A percentile compares a stretch with the other conserved stretches of the same genome.
These are phyloP conservation scores for Parnassius mnemosyne DNA, from an alignment of 2,888 invertebrate species.

Conservation along the genomic window DNA sequence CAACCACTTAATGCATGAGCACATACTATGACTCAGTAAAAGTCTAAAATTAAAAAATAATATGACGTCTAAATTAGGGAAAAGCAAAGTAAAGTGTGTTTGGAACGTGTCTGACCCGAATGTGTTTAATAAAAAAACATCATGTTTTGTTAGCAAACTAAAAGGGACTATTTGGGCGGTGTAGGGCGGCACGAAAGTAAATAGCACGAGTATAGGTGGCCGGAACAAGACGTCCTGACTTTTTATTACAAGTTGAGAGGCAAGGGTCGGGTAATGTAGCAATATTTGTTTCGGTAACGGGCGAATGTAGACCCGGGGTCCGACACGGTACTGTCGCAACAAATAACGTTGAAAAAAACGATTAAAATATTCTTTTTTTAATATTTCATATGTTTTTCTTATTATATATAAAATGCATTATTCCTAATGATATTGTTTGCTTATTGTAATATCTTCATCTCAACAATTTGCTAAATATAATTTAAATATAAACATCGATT, in stretches of 20 bases:
- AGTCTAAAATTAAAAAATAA: no score
- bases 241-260: slow-evolving; percentile 56
- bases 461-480: no score
- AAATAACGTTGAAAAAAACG: background rate
- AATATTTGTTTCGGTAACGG: slow-evolving; percentile 50
- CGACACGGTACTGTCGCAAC: slow-evolving; percentile 10
- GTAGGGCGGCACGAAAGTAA: slow-evolving; percentile 36
- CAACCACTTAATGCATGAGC: no score
- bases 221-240: slow-evolving; percentile 48
- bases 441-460: no score
- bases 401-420: no score
- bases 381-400: no score
- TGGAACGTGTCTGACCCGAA: background rate
- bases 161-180: slow-evolving; percentile 41
- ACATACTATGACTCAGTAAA: no score
- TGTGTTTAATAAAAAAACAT: slow-evolving; percentile 16
- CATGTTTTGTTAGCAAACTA: slow-evolving; percentile 35
- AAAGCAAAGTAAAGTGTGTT: slow-evolving; percentile 36
- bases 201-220: slow-evolving; percentile 47
- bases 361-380: background rate
- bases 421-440: no score
- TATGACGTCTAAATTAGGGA: background rate
- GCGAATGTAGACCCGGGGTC: slow-evolving; percentile 16
- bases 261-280: slow-evolving; percentile 49
- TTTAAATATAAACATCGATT: no score